phyloP scores from a whole-genome alignment of 1,140 invertebrate genomes.

The Venustaconcha ellipsiformis region DNA sequence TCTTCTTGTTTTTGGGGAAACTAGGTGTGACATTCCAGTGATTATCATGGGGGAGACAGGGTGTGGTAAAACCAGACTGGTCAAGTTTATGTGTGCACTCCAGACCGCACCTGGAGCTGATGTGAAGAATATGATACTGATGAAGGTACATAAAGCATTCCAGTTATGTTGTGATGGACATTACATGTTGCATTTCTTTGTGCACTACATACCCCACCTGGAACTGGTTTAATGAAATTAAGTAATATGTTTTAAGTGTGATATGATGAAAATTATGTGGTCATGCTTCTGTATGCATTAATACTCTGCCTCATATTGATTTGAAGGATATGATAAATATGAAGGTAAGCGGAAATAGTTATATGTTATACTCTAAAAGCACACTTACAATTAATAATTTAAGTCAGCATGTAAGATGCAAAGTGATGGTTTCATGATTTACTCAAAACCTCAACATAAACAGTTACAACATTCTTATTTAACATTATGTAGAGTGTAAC shows the following conservation, averaged over 20 bases:
- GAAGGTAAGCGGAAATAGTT: constrained; percentile 46
- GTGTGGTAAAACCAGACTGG: constrained; percentile 64
- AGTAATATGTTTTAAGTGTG: neutral
- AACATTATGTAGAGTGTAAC: no score
- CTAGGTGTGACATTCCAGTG: constrained; percentile 64
- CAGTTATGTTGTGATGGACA: no score
- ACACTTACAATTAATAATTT: no score
- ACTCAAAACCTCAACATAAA: no score
- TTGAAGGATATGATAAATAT: constrained; percentile 58
- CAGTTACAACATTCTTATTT: no score
- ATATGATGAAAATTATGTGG: constrained; percentile 12
- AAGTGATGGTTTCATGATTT: no score
- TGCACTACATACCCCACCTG: constrained; percentile 48
- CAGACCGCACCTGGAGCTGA: constrained; percentile 42
- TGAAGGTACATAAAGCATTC: constrained; percentile 52
- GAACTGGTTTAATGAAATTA: constrained; percentile 57
- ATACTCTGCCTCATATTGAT: constrained; percentile 41
- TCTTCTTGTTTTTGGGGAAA: neutral
- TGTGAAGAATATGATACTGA: constrained; percentile 57
- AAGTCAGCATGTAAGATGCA: no score
- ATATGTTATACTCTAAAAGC: no score
- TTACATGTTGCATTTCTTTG: constrained; percentile 57
- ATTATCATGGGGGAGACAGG: constrained; percentile 68
- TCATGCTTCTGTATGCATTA: constrained; percentile 60
- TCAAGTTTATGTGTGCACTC: constrained; percentile 61